Percentiles rank a stretch among this genome's conserved stretches.
phyloP scores from a whole-genome alignment of 1,140 invertebrate genomes.

The Adoxophyes honmai region DNA sequence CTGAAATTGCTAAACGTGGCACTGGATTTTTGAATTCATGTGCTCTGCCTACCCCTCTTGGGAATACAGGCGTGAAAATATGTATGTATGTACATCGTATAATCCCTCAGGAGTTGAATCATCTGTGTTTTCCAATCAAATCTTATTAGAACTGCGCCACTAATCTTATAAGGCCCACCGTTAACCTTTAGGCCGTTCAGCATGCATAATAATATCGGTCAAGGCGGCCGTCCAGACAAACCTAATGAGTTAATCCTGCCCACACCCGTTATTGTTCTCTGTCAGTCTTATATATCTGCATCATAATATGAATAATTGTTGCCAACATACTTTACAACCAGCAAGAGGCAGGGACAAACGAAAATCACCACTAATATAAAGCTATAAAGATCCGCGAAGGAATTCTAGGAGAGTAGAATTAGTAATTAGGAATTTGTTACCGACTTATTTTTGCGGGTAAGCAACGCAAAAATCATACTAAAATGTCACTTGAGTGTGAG shows the following conservation, averaged over 20 bases:
- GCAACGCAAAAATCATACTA: not conserved
- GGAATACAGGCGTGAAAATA: too few relatives aligned
- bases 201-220: slow-evolving; percentile 70
- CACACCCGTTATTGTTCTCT: slow-evolving; percentile 68
- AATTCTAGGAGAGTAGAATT: too few relatives aligned
- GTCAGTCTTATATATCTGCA: slow-evolving; percentile 57
- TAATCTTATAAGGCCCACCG: not conserved
- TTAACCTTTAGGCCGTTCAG: slow-evolving; percentile 26
- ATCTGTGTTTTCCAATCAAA: too few relatives aligned
- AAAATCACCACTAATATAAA: not conserved
- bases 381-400: not conserved
- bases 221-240: slow-evolving; percentile 61
- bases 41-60: too few relatives aligned
- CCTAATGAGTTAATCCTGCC: slow-evolving; percentile 65
- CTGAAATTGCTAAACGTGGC: too few relatives aligned
- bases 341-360: not conserved
- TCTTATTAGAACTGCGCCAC: too few relatives aligned
- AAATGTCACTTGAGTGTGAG: not conserved
- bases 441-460: not conserved
- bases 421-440: not conserved
- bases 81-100: too few relatives aligned
- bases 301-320: slow-evolving; percentile 61
- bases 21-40: too few relatives aligned
- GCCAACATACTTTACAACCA: slow-evolving; percentile 23
- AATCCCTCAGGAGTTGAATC: too few relatives aligned